Percentiles rank a stretch among this genome's conserved stretches.
Conservation (phyloP, 2,113 vertebrate genomes). For the Plecotus auritus region DNA sequence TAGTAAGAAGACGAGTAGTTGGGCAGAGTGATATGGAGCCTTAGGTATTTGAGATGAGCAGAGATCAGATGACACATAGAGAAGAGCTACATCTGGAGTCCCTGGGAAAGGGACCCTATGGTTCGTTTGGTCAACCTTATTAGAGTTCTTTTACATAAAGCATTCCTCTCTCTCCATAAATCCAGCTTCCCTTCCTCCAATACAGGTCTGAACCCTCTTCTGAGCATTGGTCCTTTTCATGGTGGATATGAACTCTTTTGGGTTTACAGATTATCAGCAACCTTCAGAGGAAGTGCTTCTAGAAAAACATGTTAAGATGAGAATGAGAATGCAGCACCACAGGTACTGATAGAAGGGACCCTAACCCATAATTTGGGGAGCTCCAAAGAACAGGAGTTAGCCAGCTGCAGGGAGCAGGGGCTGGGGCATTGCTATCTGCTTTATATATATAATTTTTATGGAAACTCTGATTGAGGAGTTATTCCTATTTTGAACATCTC, state of each 20-base stretch:
- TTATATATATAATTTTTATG: neutral
- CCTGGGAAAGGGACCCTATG: neutral
- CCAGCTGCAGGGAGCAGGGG: neutral
- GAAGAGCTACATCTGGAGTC: neutral
- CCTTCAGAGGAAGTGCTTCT: neutral
- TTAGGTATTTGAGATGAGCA: neutral
- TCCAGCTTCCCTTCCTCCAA: neutral
- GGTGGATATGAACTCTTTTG: neutral
- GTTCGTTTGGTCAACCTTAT: too few species aligned
- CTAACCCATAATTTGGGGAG: neutral
- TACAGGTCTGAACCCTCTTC: neutral
- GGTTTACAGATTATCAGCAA: neutral
- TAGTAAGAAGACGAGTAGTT: neutral
- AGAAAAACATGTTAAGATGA: neutral
- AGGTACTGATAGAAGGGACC: too few species aligned
- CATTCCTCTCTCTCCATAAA: neutral
- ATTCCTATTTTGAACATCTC: neutral
- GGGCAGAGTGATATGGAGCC: neutral
- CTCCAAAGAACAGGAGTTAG: neutral
- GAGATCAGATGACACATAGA: neutral
- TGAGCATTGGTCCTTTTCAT: neutral
- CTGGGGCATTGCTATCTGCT: neutral
- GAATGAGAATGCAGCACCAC: neutral
- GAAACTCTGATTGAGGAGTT: neutral
- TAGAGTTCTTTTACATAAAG: neutral